Percentiles rank a stretch among this genome's conserved stretches.
phyloP scores from a whole-genome alignment of 1,140 invertebrate genomes.

The Babylonia areolata region DNA sequence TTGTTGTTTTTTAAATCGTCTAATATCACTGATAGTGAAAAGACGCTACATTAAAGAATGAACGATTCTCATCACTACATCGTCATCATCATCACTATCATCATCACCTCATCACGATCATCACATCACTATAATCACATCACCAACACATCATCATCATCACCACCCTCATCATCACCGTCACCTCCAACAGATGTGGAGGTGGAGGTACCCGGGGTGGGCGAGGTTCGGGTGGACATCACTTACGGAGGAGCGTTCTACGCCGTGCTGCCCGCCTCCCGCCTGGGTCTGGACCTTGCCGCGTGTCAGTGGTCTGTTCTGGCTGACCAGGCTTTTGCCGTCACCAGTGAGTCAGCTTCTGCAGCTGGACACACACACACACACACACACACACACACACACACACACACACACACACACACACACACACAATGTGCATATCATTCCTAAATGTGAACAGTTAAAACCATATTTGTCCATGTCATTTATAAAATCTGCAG shows the following conservation, averaged over 20 bases:
- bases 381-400: conserved; percentile 1
- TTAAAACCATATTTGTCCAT: no score
- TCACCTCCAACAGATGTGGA: conserved; percentile 47
- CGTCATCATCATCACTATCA: no score
- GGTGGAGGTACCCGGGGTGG: conserved; percentile 53
- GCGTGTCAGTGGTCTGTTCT: conserved; percentile 51
- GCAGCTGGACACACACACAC: not conserved
- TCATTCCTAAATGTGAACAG: no score
- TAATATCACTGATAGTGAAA: no score
- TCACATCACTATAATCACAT: no score
- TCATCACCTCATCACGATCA: no score
- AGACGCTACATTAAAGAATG: no score
- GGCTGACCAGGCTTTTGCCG: conserved; percentile 53
- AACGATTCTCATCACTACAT: no score
- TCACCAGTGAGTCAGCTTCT: conserved; percentile 29
- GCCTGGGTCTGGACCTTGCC: conserved; percentile 59
- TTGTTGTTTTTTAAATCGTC: no score
- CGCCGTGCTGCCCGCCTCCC: conserved; percentile 57
- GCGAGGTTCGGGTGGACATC: conserved; percentile 63
- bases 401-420: conserved; percentile 13
- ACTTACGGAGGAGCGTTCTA: conserved; percentile 73
- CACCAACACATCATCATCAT: no score
- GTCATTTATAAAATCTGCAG: no score
- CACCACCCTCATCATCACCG: no score
- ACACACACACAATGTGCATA: conserved; percentile 21